phyloP scores from a whole-genome alignment of 1,140 invertebrate species.

The Lutraria rhynchaena region DNA sequence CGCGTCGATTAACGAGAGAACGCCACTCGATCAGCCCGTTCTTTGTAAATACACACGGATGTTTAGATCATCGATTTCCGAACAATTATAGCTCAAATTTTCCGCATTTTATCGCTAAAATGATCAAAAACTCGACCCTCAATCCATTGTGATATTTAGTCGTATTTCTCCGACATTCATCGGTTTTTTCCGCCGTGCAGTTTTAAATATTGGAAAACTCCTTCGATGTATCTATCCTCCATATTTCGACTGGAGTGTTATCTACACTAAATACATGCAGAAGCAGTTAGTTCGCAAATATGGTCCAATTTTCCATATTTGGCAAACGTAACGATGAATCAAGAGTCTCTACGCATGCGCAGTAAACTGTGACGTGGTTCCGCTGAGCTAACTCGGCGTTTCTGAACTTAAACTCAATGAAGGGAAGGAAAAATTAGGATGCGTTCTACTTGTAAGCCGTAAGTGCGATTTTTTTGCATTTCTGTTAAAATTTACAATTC shows the following conservation, averaged over 20 bases:
- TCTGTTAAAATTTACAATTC: too few species aligned
- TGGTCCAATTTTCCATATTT: conserved; percentile 45
- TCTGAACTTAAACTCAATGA: conserved; percentile 8
- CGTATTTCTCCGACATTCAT: neutral
- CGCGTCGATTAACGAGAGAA: too few species aligned
- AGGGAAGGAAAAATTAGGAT: neutral
- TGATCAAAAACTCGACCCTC: neutral
- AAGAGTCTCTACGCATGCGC: conserved; percentile 32
- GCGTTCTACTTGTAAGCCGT: neutral
- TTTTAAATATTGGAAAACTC: conserved; percentile 16
- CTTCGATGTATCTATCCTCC: neutral
- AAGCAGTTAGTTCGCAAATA: conserved; percentile 21
- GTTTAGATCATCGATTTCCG: too few species aligned
- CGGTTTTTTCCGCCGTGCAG: neutral
- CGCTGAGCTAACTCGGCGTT: conserved; percentile 10
- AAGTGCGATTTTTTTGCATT: too few species aligned
- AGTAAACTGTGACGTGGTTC: conserved; percentile 23
- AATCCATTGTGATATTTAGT: neutral
- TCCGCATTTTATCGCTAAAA: neutral
- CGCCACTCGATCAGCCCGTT: too few species aligned
- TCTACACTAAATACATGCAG: conserved; percentile 3
- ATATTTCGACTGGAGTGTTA: too few species aligned
- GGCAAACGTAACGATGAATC: conserved; percentile 32
- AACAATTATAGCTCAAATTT: too few species aligned
- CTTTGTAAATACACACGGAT: too few species aligned